Conservation (phyloP, 2,113 vertebrate species). For the Chaetodon trifascialis region DNA sequence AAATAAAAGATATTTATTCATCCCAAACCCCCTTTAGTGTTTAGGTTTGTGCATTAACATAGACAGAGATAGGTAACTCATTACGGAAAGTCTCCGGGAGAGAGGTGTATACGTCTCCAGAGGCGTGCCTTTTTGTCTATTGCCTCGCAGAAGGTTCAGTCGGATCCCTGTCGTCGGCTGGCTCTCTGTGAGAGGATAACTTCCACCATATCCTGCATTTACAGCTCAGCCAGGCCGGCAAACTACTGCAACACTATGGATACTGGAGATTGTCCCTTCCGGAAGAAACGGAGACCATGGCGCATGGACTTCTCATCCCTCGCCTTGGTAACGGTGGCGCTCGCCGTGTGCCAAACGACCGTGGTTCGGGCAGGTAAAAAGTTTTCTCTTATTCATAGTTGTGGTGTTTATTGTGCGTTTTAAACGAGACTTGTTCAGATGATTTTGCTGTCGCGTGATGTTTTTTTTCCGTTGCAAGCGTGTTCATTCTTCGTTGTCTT, state of each 20-base stretch:
- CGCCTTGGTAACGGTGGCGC: slow-evolving; percentile 73
- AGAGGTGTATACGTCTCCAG: slow-evolving; percentile 72
- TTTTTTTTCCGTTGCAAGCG: neutral
- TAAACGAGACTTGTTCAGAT: neutral
- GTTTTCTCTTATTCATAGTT: neutral
- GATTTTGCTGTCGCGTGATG: neutral
- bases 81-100: slow-evolving; percentile 65
- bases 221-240: slow-evolving; percentile 69
- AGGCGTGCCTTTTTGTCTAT: slow-evolving; percentile 73
- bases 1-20: slow-evolving; percentile 79
- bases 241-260: slow-evolving; percentile 81
- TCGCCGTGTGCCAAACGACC: slow-evolving; percentile 77
- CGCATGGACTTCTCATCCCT: slow-evolving; percentile 76
- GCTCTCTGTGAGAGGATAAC: slow-evolving; percentile 80
- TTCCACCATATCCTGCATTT: slow-evolving; percentile 62
- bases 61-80: slow-evolving; percentile 62
- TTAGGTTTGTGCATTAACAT: slow-evolving; percentile 70
- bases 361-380: slow-evolving; percentile 83
- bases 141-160: slow-evolving; percentile 76
- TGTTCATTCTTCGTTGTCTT: neutral
- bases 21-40: slow-evolving; percentile 66
- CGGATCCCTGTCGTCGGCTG: slow-evolving; percentile 72
- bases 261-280: slow-evolving; percentile 78
- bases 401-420: neutral
- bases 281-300: slow-evolving; percentile 86